phyloP scores from a whole-genome alignment of 2,888 invertebrate species.

The Lithophane semibrunnea region DNA sequence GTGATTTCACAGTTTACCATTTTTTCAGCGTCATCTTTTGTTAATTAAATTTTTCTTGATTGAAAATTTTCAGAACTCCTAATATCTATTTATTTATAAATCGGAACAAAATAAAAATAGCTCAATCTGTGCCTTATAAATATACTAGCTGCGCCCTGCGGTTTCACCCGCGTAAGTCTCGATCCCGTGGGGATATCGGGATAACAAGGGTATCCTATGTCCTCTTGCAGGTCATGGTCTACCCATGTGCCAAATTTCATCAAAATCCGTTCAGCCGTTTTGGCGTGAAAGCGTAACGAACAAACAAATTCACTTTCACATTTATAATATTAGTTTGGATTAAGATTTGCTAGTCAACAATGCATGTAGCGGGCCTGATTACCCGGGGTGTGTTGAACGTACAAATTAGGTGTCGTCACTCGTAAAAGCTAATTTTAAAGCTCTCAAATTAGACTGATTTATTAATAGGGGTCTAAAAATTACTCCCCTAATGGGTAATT shows the following conservation, averaged over 20 bases:
- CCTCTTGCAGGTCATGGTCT: too few relatives aligned
- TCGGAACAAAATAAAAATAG: background rate
- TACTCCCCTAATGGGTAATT: constrained; percentile 8
- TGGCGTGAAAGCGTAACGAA: too few relatives aligned
- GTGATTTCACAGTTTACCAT: background rate
- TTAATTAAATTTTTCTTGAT: background rate
- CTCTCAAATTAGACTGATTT: constrained; percentile 24
- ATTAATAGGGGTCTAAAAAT: constrained; percentile 17
- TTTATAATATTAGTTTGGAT: too few relatives aligned
- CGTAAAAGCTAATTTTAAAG: constrained; percentile 23
- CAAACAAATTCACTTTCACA: too few relatives aligned
- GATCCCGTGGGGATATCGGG: too few relatives aligned
- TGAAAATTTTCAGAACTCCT: background rate
- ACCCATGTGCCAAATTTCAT: too few relatives aligned
- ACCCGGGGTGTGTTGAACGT: background rate
- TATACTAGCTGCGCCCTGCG: background rate
- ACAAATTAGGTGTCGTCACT: constrained; percentile 9
- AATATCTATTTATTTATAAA: background rate
- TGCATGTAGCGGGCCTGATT: background rate
- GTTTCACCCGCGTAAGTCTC: too few relatives aligned
- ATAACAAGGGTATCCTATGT: too few relatives aligned
- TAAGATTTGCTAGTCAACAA: background rate
- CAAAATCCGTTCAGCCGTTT: too few relatives aligned
- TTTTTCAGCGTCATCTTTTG: background rate
- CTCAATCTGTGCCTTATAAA: background rate